phyloP scores from a whole-genome alignment of 2,797 vertebrate species.

The Simalia tracyae region DNA sequence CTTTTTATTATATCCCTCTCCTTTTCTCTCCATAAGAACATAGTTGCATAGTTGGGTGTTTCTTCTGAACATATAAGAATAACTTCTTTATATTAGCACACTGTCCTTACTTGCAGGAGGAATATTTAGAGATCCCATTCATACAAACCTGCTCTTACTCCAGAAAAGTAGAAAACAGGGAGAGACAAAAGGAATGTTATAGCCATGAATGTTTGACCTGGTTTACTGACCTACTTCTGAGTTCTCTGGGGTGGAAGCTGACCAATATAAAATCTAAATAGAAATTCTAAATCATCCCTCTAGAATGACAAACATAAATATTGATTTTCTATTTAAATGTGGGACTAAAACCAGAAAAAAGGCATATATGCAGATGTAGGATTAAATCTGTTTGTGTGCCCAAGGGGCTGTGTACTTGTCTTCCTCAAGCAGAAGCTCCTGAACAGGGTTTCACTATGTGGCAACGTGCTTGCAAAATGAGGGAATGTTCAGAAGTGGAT shows the following conservation, averaged over 20 bases:
- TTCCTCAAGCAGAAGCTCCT: not conserved
- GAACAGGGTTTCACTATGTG: not conserved
- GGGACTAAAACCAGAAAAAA: not conserved
- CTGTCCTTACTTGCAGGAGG: not conserved
- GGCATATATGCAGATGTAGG: not conserved
- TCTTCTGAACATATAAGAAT: not conserved
- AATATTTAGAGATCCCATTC: not conserved
- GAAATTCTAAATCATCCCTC: not conserved
- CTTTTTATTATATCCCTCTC: not conserved
- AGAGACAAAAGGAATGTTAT: not conserved
- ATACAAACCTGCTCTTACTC: not conserved
- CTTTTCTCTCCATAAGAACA: not conserved
- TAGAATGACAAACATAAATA: not conserved
- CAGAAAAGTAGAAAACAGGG: not conserved
- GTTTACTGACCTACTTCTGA: constrained; percentile 21
- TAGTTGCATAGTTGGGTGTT: not conserved
- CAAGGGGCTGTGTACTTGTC: not conserved
- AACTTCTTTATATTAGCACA: not conserved
- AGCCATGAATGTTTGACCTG: not conserved
- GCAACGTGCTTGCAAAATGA: not conserved
- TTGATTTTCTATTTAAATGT: not conserved
- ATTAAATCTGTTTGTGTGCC: not conserved
- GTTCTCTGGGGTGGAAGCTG: not conserved
- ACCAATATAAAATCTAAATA: not conserved
- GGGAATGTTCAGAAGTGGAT: not conserved